Evolutionary conservation across 2,888 invertebrate species (phyloP), one percentile per base, ranked within the genome.

Genomic region (Cantharis rustica): DNA sequence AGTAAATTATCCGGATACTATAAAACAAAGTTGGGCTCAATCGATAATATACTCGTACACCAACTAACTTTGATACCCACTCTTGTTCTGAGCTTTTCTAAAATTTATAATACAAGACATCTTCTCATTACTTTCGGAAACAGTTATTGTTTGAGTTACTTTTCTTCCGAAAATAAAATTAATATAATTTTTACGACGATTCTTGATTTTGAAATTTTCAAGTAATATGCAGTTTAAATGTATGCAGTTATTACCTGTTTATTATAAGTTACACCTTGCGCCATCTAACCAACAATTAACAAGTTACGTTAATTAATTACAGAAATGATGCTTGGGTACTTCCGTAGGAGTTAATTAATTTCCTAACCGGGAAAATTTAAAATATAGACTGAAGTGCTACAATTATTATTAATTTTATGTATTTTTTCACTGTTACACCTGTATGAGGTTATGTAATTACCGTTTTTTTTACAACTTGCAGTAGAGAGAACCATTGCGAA

Each of bases 401-500:
- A 10, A 27, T 27, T 27, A 27, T 27, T 27, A 27, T 27, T 27
- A 27, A 27, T 27, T 27, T 27, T 10, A 27, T 27, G 26, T 27
- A 27, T 1, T 27, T 27, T 27, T 27, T 9, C 23, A 23, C 9
- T 23, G 23, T 23, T 23, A 23, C 10, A 11, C 26, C 10, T 27
- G 10, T 27, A 27, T 27, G 26, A 27, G 26, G 10, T 27, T 27
- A 27, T 27, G 26, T 27, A 86, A 85, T 86, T 80, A 86, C 85
- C 85, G 83, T 83, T 78, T 81, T 86, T 84, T 85, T 82, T 87
- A 84, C 87, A 85, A 84, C 85, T 89, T 89, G 88, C 90, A 93
- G 96, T 89, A 96, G 98, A 88, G 98, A 98, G 91, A 98, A 98
- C 89, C 98, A 99, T 90, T 98, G 98, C 90, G 98, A 99, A 90